phyloP scores from a whole-genome alignment of 2,797 vertebrate genomes.

The Columba guinea region DNA sequence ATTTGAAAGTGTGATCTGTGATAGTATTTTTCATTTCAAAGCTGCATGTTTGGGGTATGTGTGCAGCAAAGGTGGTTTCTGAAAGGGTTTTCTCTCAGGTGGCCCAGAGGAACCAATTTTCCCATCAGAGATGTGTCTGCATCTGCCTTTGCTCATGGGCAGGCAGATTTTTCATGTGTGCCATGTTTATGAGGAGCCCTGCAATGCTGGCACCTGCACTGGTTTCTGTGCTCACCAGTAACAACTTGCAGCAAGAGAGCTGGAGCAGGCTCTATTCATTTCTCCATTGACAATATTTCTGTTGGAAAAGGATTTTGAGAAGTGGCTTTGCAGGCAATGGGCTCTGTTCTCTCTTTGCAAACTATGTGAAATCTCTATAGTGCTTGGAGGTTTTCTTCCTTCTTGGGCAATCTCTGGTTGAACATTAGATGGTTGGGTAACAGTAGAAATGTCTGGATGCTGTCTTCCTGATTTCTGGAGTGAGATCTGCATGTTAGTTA shows the following conservation, averaged over 20 bases:
- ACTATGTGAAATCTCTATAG: background rate
- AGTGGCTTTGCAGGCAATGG: background rate
- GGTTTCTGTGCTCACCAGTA: background rate
- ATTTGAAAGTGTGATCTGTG: background rate
- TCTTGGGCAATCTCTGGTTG: background rate
- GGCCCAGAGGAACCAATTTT: background rate
- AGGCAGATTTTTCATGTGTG: background rate
- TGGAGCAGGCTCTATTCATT: background rate
- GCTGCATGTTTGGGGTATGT: fast-evolving
- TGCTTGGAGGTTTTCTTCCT: background rate
- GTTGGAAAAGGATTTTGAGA: background rate
- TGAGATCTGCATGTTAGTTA: background rate
- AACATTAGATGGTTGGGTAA: background rate
- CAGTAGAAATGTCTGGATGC: background rate
- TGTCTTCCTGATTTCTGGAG: background rate
- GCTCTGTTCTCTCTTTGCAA: background rate
- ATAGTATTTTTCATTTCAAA: background rate
- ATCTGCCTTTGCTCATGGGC: background rate
- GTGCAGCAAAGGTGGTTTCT: background rate
- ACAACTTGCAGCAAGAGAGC: background rate
- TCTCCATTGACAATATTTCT: background rate
- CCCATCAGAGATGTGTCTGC: background rate
- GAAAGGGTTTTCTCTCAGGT: background rate
- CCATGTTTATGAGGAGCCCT: background rate
- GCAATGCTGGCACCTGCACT: background rate